These are phyloP conservation scores for Bathynomus jamesi DNA, from an alignment of 1,140 invertebrate species.

Conservation along the genomic window DNA sequence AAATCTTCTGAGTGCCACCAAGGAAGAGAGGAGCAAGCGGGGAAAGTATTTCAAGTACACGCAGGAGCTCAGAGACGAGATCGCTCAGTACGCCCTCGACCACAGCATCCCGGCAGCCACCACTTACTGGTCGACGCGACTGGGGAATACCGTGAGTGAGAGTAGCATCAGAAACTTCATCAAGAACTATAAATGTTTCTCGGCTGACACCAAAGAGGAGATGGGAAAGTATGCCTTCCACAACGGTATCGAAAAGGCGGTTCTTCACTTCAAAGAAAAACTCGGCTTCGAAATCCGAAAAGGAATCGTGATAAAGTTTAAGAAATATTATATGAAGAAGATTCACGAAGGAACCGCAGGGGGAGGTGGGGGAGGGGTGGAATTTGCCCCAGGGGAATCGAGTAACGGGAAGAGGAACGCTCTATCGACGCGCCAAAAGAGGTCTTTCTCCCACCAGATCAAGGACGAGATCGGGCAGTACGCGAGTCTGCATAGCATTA, in stretches of 20 bases:
- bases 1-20: constrained; percentile 41
- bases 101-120: constrained; percentile 37
- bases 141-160: constrained; percentile 41
- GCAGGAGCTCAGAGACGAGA: constrained; percentile 42
- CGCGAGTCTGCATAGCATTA: constrained; percentile 39
- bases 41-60: constrained; percentile 44
- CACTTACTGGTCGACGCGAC: constrained; percentile 32
- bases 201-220: constrained; percentile 41
- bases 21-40: constrained; percentile 40
- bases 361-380: too few species aligned
- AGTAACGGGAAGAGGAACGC: constrained; percentile 6
- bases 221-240: constrained; percentile 42
- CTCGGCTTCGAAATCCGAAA: constrained; percentile 39
- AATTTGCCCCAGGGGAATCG: constrained; percentile 13
- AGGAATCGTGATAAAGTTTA: constrained; percentile 42
- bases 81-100: constrained; percentile 39
- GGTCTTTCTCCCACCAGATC: constrained; percentile 38
- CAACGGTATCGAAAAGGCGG: constrained; percentile 40
- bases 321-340: constrained; percentile 39
- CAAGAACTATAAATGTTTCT: constrained; percentile 40
- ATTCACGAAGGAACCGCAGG: constrained; percentile 25
- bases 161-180: constrained; percentile 44
- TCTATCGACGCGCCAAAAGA: constrained; percentile 21
- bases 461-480: constrained; percentile 42
- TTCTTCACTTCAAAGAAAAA: constrained; percentile 39